phyloP scores from a whole-genome alignment of 1,140 invertebrate genomes.

The Drosophila erecta region DNA sequence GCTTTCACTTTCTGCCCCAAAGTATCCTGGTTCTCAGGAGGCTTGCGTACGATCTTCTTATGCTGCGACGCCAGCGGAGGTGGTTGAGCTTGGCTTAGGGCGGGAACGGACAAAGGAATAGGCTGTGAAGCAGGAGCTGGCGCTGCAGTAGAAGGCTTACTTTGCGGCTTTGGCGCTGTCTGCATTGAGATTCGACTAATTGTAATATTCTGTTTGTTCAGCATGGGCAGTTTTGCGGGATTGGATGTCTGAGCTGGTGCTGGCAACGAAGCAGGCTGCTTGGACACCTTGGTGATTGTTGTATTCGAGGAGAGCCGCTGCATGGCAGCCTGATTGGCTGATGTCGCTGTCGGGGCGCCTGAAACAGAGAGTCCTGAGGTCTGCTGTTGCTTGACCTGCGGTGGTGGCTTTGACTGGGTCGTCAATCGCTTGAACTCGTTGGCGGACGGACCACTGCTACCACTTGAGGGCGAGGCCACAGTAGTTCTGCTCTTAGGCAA shows the following conservation, averaged over 20 bases:
- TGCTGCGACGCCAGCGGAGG: conserved; percentile 28
- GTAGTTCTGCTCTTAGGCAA: conserved; percentile 26
- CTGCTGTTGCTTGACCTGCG: conserved; percentile 46
- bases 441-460: background rate
- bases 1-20: conserved; percentile 6
- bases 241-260: background rate
- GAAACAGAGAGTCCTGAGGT: conserved; percentile 6
- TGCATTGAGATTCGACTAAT: conserved; percentile 67
- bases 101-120: conserved; percentile 7
- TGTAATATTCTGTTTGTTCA: conserved; percentile 78
- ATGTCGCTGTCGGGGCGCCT: conserved; percentile 1
- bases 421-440: conserved; percentile 54
- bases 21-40: conserved; percentile 4
- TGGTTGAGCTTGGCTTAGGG: conserved; percentile 22
- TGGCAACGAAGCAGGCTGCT: conserved; percentile 21
- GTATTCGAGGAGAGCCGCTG: conserved; percentile 72
- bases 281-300: conserved; percentile 65
- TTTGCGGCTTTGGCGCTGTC: conserved; percentile 32
- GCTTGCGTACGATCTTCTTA: conserved; percentile 29
- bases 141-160: conserved; percentile 16
- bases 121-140: conserved; percentile 17
- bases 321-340: conserved; percentile 53
- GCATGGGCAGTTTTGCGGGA: conserved; percentile 59
- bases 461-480: background rate
- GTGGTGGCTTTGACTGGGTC: conserved; percentile 36